A percentile compares a stretch with the other conserved stretches of the same genome.
These are phyloP conservation scores for Leptinotarsa tumamoca DNA, from an alignment of 2,888 invertebrate genomes.

Conservation along the genomic window DNA sequence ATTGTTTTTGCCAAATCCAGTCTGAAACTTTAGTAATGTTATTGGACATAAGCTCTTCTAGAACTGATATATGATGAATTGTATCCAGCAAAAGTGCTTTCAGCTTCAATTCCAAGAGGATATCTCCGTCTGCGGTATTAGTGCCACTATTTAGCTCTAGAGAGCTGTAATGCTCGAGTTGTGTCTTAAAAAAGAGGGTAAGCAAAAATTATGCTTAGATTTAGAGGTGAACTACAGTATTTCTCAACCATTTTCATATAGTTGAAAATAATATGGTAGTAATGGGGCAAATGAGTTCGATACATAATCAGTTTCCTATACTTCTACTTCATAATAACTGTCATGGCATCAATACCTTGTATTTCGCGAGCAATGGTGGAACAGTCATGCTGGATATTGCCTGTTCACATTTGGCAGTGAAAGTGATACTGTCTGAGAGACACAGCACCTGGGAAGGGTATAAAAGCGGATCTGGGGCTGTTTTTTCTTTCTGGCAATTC, in stretches of 20 bases:
- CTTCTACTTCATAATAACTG: too few relatives aligned
- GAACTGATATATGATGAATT: conserved; percentile 88
- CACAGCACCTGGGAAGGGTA: conserved; percentile 87
- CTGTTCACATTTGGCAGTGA: conserved; percentile 86
- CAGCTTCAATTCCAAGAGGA: conserved; percentile 78
- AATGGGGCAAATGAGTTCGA: too few relatives aligned
- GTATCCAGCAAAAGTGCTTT: conserved; percentile 93
- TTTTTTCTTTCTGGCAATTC: conserved; percentile 68
- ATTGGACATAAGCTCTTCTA: conserved; percentile 80
- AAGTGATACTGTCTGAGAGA: conserved; percentile 85
- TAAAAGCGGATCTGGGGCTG: conserved; percentile 72
- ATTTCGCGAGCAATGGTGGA: conserved; percentile 67
- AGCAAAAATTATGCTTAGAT: not conserved
- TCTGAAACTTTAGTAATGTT: conserved; percentile 76
- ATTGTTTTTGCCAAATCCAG: conserved; percentile 97
- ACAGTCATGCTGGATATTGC: conserved; percentile 78
- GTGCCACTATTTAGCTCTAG: conserved; percentile 58
- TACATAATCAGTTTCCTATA: too few relatives aligned
- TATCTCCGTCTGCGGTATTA: conserved; percentile 44
- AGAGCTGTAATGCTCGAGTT: conserved; percentile 68
- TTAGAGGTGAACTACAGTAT: not conserved
- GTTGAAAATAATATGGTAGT: too few relatives aligned
- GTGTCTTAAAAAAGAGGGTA: conserved; percentile 60
- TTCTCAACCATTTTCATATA: too few relatives aligned
- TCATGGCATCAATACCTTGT: conserved; percentile 61